Evolutionary conservation across 2,797 vertebrate genomes (phyloP).

Genomic region (Propithecus deckenii): DNA sequence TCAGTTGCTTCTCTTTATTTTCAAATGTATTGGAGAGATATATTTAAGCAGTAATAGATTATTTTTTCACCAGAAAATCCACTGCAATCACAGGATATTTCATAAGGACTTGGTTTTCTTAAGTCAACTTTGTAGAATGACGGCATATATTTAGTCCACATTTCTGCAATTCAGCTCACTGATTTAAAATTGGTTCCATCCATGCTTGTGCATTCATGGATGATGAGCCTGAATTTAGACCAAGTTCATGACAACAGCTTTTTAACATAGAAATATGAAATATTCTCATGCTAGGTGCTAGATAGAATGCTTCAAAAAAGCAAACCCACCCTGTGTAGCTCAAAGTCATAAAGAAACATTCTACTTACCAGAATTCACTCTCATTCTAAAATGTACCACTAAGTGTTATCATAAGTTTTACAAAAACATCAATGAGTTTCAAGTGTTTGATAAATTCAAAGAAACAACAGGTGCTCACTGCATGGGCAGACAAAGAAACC

Average conservation of each 20-base stretch:
- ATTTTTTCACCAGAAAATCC: constrained; percentile 8
- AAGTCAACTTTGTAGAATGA: constrained; percentile 14
- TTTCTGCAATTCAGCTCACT: constrained; percentile 22
- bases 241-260: constrained; percentile 9
- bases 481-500: neutral
- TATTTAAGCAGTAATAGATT: neutral
- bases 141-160: constrained; percentile 60
- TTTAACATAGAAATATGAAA: constrained; percentile 33
- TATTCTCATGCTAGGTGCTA: neutral
- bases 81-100: constrained; percentile 26
- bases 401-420: neutral
- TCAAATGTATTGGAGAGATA: neutral
- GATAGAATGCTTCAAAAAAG: constrained; percentile 24
- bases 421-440: neutral
- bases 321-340: neutral
- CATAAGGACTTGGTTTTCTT: constrained; percentile 34
- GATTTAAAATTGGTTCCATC: constrained; percentile 62
- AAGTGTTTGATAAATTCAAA: neutral
- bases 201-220: constrained; percentile 51
- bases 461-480: neutral
- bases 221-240: constrained; percentile 44
- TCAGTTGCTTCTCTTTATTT: neutral
- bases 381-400: neutral
- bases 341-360: neutral
- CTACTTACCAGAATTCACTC: neutral